Evolutionary conservation across 1,140 invertebrate species (phyloP).

Genomic region (Palaemon carinicauda): DNA sequence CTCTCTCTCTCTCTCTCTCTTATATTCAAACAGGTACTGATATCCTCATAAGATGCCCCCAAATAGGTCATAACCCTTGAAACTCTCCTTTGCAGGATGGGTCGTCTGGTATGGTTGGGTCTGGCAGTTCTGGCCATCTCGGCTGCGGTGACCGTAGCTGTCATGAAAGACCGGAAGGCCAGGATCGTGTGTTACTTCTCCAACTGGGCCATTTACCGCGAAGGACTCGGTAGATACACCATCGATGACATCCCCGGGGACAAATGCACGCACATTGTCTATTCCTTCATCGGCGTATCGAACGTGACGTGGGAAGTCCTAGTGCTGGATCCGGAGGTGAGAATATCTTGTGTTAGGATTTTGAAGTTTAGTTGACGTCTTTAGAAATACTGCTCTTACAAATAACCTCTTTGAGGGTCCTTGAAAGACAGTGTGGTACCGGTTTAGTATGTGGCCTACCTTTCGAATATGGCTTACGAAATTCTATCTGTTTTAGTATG

Average conservation of each 20-base stretch:
- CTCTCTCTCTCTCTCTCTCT: too few relatives aligned
- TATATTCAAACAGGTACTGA: not conserved
- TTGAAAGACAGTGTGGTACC: too few relatives aligned
- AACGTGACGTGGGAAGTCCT: constrained; percentile 80
- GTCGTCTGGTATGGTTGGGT: not conserved
- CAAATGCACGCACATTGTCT: constrained; percentile 86
- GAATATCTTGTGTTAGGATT: too few relatives aligned
- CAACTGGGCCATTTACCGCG: constrained; percentile 90
- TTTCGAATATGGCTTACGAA: too few relatives aligned
- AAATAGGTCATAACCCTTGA: not conserved
- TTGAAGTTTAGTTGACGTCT: too few relatives aligned
- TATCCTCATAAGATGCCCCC: too few relatives aligned
- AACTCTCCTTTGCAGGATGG: constrained; percentile 17
- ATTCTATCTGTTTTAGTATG: too few relatives aligned
- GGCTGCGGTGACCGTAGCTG: not conserved
- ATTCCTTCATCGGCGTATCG: constrained; percentile 88
- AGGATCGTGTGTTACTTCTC: constrained; percentile 88
- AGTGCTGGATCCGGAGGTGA: constrained; percentile 80
- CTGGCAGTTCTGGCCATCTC: not conserved
- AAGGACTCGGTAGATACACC: constrained; percentile 80
- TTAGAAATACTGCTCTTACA: too few relatives aligned
- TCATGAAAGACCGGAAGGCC: constrained; percentile 60
- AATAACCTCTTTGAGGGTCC: too few relatives aligned
- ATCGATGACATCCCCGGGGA: constrained; percentile 84
- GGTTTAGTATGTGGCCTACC: too few relatives aligned